phyloP scores from a whole-genome alignment of 2,113 vertebrate species.

The Gymnorhina tibicen region DNA sequence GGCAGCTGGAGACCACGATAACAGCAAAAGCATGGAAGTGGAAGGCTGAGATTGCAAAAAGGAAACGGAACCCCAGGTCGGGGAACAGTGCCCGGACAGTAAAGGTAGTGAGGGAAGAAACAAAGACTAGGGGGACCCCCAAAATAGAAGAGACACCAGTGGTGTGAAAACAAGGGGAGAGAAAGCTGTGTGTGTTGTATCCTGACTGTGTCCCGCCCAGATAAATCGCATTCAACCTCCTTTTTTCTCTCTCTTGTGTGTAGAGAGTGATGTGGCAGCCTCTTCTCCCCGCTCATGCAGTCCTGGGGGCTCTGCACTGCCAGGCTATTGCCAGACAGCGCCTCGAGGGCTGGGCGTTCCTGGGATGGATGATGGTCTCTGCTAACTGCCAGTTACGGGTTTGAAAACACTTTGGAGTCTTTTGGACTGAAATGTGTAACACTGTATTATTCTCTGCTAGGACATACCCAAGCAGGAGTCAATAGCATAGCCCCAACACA shows the following conservation, averaged over 20 bases:
- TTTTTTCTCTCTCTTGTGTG: not conserved
- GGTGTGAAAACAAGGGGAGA: not conserved
- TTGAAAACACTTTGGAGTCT: not conserved
- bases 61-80: not conserved
- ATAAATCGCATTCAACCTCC: not conserved
- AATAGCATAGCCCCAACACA: not conserved
- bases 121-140: too few relatives aligned
- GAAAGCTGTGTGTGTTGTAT: not conserved
- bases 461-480: not conserved
- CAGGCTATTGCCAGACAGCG: not conserved
- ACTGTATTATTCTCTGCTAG: not conserved
- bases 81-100: not conserved
- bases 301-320: not conserved
- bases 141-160: not conserved
- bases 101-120: not conserved
- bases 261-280: fast-evolving
- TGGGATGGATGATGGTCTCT: not conserved
- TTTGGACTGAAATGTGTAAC: not conserved
- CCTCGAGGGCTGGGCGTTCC: not conserved
- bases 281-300: not conserved
- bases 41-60: not conserved
- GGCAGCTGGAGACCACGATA: fast-evolving
- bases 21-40: not conserved
- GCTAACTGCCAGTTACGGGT: not conserved
- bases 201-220: not conserved